phyloP scores from a whole-genome alignment of 2,888 invertebrate genomes.

The Ectobius pallidus region DNA sequence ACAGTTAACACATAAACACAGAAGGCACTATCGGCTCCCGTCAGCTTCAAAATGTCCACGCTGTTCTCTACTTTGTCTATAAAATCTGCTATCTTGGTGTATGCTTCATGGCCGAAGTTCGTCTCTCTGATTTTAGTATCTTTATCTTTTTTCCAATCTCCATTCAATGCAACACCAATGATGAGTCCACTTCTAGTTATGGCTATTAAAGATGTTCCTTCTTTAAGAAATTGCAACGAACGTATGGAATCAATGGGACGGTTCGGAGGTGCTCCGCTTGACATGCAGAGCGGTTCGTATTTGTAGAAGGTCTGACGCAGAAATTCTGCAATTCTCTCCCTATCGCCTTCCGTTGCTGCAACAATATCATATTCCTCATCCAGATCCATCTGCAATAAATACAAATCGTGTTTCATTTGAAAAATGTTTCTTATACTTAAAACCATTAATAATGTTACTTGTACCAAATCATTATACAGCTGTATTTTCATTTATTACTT shows the following conservation, averaged over 20 bases:
- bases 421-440: too few species aligned
- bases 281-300: constrained; percentile 20
- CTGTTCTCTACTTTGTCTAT: background rate
- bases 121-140: background rate
- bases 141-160: background rate
- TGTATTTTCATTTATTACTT: too few species aligned
- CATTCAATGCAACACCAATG: constrained; percentile 33
- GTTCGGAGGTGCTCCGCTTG: background rate
- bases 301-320: constrained; percentile 16
- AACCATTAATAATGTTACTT: too few species aligned
- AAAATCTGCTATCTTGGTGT: background rate
- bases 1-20: background rate
- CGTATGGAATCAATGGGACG: background rate
- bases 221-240: constrained; percentile 2
- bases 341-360: constrained; percentile 14
- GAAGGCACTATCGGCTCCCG: background rate
- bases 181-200: constrained; percentile 4
- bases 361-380: background rate
- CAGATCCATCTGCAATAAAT: background rate
- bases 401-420: too few species aligned
- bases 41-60: background rate
- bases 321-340: constrained; percentile 4
- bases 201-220: constrained; percentile 21
- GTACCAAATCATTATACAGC: too few species aligned
- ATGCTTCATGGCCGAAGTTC: background rate